Base-by-base conservation (phyloP, 2,797 vertebrate species). In the Crocidura indochinensis region DNA sequence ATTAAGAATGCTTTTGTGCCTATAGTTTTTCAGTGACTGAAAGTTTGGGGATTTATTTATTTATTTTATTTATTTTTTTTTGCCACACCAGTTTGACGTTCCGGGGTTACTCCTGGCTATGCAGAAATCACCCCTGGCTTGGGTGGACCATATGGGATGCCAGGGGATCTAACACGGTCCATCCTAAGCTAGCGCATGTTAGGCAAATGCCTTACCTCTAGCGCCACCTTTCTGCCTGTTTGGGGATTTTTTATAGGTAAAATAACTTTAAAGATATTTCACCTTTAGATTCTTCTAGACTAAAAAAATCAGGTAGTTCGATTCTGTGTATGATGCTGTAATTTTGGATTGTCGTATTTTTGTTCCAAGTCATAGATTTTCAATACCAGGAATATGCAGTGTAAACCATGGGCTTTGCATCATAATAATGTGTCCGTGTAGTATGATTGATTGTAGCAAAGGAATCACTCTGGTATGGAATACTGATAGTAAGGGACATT, bases 181-280 rank as follows among this genome's bases (percentile, higher is more conserved):
- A 38, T 38, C 38, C 5, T 38, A 38, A 5, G 38, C 38, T 38
- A 38, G 38, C 38, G 5, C 38, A 2, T 38, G 5, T 38, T 2
- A 38, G 38, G 38, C 38, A 38, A 5, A 38, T 5, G 38, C 38
- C 38, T 38, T 38, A 38, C 38, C 38, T 38, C 38, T 38, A 38
- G 38, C 38, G 38, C 38, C 38, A 38, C 38, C 38, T 38, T 5
- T 38, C 38, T 5, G 5, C 2, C 38, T 2, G 38, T 38, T 38
- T 38, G 38, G 38, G 38, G 38, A 38, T 38, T 38, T 38, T 38
- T 38, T 38, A 38, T 38, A 82, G 92, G 24, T 71, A n/a, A 72
- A 84, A 53, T 67, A 88, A 81, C 73, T 75, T 77, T 56, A 65
- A 85, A 83, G 44, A 53, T 83, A 86, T 71, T 92, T 94, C 22